Evolutionary conservation across 2,797 vertebrate species (phyloP), one percentile per base, ranked within the genome.

Genomic region (Sternarchorhynchus goeldii): DNA sequence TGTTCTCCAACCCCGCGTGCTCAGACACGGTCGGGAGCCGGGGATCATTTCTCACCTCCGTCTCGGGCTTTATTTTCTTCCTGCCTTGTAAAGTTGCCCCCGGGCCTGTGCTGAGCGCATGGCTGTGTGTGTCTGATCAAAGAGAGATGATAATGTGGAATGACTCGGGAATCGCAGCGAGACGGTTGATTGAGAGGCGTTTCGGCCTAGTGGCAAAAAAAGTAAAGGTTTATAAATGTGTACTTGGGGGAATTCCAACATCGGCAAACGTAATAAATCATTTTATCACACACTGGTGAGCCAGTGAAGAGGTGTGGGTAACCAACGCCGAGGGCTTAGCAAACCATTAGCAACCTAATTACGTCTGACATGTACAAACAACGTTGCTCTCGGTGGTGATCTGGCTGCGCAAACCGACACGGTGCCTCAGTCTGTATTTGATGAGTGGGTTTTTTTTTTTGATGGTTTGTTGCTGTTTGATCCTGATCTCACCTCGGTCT

Each of bases 311-410:
- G 70, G 56, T 74, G 56, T 68, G 55, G 72, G 41, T 62, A 64
- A 14, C 60, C 64, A 69, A 20, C 29, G 41, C 41, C 41, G 18
- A 16, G 41, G 65, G 59, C 53, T 74, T 63, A 39, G 39, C 71
- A 31, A 31, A 68, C 58, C 78, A 68, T 80, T 62, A 75, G 72
- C 41, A 58, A 31, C 56, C 29, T 62, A 60, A 75, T 80, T 75
- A 74, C 68, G 36, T 50, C 63, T 63, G 72, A 79, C 71, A 55
- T 68, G 20, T 59, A 60, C 62, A 59, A 39, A 67, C 59, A 53
- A 59, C 20, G 18, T 53, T 56, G 63, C 21, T 17, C 32, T 62
- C 56, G 12, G 20, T 39, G 31, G 53, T 65, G 60, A 59, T 67
- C 41, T 10, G 7, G 25, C 53, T 68, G 55, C 3, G 39, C 77